A percentile compares a stretch with the other conserved stretches of the same genome.
phyloP scores from a whole-genome alignment of 2,888 invertebrate species.

The Notocelia uddmanniana region DNA sequence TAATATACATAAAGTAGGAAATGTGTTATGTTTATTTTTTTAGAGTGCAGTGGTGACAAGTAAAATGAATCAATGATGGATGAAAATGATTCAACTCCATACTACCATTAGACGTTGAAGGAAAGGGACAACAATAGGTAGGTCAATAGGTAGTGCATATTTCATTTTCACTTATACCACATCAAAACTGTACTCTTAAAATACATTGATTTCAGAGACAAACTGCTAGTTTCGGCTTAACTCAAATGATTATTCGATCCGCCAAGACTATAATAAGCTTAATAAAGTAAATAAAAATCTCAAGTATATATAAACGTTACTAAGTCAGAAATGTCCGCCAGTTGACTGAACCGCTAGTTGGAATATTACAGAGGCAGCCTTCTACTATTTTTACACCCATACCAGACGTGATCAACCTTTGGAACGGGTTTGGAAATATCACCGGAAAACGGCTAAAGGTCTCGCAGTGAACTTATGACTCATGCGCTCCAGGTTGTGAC shows the following conservation, averaged over 20 bases:
- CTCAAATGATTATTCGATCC: background rate
- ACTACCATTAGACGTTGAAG: background rate
- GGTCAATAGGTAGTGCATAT: no score
- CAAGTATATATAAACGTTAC: background rate
- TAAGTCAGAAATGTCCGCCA: background rate
- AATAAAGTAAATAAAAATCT: background rate
- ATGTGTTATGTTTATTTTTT: background rate
- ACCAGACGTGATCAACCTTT: conserved; percentile 34
- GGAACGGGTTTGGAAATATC: conserved; percentile 43
- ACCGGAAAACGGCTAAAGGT: conserved; percentile 45
- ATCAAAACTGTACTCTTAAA: background rate
- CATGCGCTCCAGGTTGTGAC: conserved; percentile 23
- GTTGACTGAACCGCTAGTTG: background rate
- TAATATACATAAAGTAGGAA: conserved; percentile 5
- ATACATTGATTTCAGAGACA: background rate
- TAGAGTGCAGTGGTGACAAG: background rate
- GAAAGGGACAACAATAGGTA: background rate
- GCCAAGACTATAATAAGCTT: no score
- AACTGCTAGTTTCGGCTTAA: background rate
- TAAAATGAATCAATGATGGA: no score
- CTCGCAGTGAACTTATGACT: conserved; percentile 42
- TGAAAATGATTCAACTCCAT: background rate
- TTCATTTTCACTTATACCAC: no score
- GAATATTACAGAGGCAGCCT: conserved; percentile 19
- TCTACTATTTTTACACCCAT: conserved; percentile 31